Base-by-base conservation (phyloP, 2,888 invertebrate species). In the Eilema griseolum region DNA sequence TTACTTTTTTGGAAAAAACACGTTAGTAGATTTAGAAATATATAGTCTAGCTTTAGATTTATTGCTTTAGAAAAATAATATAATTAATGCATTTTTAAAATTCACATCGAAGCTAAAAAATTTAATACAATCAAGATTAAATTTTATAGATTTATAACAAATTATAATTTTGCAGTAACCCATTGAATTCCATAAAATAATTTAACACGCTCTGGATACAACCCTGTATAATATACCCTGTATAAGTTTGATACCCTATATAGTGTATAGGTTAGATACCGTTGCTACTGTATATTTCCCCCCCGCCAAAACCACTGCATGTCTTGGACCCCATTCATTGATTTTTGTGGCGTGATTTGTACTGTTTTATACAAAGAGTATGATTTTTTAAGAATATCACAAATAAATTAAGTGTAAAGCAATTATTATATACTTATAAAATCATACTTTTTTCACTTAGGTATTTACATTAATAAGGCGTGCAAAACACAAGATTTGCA, bases 11-110 rank as follows among this genome's bases (percentile, higher is more conserved):
- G 7, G 7, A 12, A 28, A 62, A 37, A 46, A 31, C 4, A 60
- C 5, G 61, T 14, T n/a, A 72, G 62, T 70, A 78, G 57, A 33
- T 64, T 77, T 80, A 73, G 71, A 62, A 16, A 37, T 60, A 24
- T 10, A 16, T 82, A 81, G 82, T 5, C 23, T 80, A 68, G 68
- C 24, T 46, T 60, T 77, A 82, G 75, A 33, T 72, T 64, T 52
- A 66, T 66, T 52, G 81, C 80, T 82, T 69, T 66, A 57, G 26
- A n/a, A 28, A 65, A 56, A 61, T 31, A 33, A 59, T 59, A 28
- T 26, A 61, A 26, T 61, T 33, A 33, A n/a, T 24, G 24, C 3
- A 10, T 24, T 41, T 46, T 57, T n/a, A 24, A 16, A 23, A 57
- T 62, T 66, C 69, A 56, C 72, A 72, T 76, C 69, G 56, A 76